A percentile compares a stretch with the other conserved stretches of the same genome.
Evolutionary conservation across 2,888 invertebrate genomes (phyloP).

Genomic region (Amphipoea oculea): DNA sequence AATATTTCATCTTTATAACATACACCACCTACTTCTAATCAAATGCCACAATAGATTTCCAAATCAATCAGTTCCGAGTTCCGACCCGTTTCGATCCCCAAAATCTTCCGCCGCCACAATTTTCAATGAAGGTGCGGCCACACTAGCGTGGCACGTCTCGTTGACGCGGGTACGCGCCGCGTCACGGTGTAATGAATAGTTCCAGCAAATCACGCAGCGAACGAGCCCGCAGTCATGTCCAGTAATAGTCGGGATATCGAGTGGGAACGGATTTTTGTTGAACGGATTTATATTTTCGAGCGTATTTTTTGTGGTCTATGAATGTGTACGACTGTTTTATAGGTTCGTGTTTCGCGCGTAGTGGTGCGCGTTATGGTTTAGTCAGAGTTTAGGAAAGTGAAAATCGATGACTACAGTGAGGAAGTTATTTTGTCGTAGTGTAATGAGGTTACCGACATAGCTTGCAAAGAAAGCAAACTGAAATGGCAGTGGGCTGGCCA

Average conservation of each 20-base stretch:
- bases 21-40: too few species aligned
- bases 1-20: not conserved
- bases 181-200: constrained; percentile 69
- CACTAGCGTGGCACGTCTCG: constrained; percentile 19
- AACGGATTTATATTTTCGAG: constrained; percentile 12
- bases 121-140: constrained; percentile 49
- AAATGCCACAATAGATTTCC: constrained; percentile 6
- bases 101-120: constrained; percentile 15
- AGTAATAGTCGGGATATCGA: constrained; percentile 12
- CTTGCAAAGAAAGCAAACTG: too few species aligned
- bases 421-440: not conserved
- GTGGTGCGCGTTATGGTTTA: not conserved
- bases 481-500: too few species aligned
- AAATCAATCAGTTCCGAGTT: constrained; percentile 40
- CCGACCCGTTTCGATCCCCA: constrained; percentile 3
- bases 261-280: constrained; percentile 2
- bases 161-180: constrained; percentile 59
- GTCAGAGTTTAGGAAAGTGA: not conserved
- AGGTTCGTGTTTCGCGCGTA: not conserved
- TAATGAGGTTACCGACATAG: not conserved
- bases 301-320: constrained; percentile 4
- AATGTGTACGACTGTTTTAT: not conserved
- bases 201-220: constrained; percentile 61
- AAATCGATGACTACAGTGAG: too few species aligned
- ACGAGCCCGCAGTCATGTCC: constrained; percentile 33